phyloP scores from a whole-genome alignment of 2,888 invertebrate species.

The Achlya flavicornis region DNA sequence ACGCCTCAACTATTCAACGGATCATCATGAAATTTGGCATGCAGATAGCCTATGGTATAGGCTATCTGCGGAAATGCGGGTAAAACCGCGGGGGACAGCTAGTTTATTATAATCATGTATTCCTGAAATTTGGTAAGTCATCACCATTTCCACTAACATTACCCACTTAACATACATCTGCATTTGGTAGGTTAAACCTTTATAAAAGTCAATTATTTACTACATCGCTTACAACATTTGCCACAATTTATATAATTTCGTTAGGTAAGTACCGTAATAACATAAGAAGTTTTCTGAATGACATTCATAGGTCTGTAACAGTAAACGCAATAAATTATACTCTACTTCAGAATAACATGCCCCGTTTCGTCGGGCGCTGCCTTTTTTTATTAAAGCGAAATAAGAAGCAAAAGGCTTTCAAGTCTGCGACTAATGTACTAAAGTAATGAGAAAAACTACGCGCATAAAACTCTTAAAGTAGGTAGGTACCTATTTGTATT shows the following conservation, averaged over 20 bases:
- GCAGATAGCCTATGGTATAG: no score
- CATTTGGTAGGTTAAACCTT: no score
- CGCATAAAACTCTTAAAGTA: constrained; percentile 1
- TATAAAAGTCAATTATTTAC: neutral
- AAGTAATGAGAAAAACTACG: constrained; percentile 43
- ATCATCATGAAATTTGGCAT: no score
- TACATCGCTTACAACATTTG: neutral
- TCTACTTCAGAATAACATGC: constrained; percentile 53
- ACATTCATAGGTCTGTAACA: constrained; percentile 44
- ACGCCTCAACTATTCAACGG: no score
- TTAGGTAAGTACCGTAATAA: constrained; percentile 25
- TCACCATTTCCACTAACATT: no score
- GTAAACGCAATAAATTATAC: constrained; percentile 63
- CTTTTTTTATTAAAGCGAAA: constrained; percentile 48
- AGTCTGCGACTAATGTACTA: constrained; percentile 51
- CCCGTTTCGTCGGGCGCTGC: constrained; percentile 41
- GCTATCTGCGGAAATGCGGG: no score
- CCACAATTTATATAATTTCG: constrained; percentile 4
- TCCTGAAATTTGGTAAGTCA: no score
- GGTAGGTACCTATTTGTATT: neutral
- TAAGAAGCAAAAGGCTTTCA: constrained; percentile 42
- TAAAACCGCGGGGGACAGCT: no score
- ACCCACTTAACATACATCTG: no score
- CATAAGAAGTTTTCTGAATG: constrained; percentile 43
- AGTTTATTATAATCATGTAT: no score